A percentile compares a stretch with the other conserved stretches of the same genome.
Evolutionary conservation across 2,797 vertebrate genomes (phyloP).

Genomic region (Lophotriccus pileatus): DNA sequence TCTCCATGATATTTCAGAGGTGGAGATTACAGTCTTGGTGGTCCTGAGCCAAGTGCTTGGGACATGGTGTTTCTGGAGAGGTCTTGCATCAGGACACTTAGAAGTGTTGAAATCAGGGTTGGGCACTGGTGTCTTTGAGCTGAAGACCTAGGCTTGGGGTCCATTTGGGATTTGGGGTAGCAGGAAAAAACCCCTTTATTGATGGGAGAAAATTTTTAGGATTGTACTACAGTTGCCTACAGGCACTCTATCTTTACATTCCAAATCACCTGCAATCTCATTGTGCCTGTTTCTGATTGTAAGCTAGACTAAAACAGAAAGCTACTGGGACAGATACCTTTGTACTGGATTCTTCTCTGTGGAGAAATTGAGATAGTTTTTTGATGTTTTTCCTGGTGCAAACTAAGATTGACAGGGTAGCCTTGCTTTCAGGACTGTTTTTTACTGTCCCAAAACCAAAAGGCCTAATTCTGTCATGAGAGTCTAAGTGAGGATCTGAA

Average conservation of each 20-base stretch:
- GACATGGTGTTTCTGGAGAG: background rate
- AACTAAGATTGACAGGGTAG: background rate
- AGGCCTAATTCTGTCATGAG: background rate
- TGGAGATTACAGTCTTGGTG: background rate
- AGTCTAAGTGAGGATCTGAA: background rate
- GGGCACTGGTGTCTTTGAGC: background rate
- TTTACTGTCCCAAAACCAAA: background rate
- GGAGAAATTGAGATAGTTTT: background rate
- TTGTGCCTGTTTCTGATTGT: background rate
- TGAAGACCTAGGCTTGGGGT: background rate
- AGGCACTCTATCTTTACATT: background rate
- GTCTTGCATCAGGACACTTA: background rate
- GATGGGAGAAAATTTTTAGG: background rate
- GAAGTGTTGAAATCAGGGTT: background rate
- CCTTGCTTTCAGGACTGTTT: background rate
- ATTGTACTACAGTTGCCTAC: background rate
- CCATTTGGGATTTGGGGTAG: background rate
- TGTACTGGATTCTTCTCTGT: background rate
- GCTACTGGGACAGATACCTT: background rate
- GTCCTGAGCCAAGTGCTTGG: background rate
- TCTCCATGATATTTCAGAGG: background rate
- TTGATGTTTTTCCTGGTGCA: background rate
- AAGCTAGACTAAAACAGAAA: background rate
- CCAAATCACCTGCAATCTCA: background rate
- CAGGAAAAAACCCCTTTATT: accelerated